Conservation (phyloP, 2,113 vertebrate genomes). For the Benitochromis conjunctus region DNA sequence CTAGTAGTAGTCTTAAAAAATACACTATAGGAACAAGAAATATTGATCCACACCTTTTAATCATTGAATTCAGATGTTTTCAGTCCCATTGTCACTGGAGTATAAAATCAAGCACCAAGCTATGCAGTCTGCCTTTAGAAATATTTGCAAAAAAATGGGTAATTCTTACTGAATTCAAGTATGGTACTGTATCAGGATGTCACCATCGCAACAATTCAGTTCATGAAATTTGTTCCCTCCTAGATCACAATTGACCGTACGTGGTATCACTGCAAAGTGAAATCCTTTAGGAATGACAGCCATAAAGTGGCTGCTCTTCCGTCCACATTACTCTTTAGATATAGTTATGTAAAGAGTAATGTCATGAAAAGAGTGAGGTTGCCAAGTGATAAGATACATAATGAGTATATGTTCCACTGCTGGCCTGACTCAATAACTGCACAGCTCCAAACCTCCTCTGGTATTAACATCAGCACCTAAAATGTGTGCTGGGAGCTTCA, state of each 20-base stretch:
- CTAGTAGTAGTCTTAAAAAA: rapidly evolving
- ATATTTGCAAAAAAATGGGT: background rate
- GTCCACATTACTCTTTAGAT: too few relatives aligned
- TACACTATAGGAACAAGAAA: background rate
- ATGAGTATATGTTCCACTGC: background rate
- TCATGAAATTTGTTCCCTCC: background rate
- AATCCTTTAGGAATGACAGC: background rate
- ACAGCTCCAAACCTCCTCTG: background rate
- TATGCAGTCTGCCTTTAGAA: background rate
- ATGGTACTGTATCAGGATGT: background rate
- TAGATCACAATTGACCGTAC: background rate
- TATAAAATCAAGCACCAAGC: background rate
- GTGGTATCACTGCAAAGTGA: rapidly evolving
- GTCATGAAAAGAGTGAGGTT: background rate
- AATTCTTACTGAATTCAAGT: background rate
- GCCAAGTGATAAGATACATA: background rate
- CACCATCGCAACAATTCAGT: background rate
- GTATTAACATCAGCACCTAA: background rate
- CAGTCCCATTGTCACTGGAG: background rate
- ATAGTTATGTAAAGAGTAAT: background rate
- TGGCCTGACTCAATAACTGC: background rate
- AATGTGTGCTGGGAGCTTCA: background rate
- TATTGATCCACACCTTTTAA: background rate
- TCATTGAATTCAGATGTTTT: background rate
- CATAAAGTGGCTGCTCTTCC: too few relatives aligned